Conservation (phyloP, 2,888 invertebrate species). For the Athripsodes cinereus region DNA sequence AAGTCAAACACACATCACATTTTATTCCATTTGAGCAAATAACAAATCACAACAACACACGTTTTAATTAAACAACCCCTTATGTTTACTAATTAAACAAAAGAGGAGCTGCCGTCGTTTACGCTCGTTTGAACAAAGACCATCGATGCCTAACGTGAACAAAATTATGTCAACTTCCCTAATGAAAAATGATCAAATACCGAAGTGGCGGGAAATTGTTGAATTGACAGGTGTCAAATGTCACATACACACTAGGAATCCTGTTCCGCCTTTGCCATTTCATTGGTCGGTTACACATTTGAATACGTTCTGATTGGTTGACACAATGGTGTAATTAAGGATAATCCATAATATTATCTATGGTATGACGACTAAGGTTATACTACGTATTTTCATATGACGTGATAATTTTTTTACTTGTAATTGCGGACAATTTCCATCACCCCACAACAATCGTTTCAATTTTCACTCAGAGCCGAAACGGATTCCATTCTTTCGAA, state of each 20-base stretch:
- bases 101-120: too few species aligned
- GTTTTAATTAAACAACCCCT: too few species aligned
- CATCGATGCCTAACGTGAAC: background rate
- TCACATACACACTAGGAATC: background rate
- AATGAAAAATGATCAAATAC: background rate
- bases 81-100: too few species aligned
- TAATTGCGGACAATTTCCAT: constrained; percentile 8
- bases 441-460: constrained; percentile 1
- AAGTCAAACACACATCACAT: too few species aligned
- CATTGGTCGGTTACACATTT: background rate
- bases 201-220: background rate
- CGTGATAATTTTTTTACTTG: constrained; percentile 13
- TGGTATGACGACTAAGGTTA: constrained; percentile 6
- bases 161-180: background rate
- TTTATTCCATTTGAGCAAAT: too few species aligned
- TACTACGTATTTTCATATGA: constrained; percentile 7
- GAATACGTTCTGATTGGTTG: background rate
- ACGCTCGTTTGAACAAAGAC: background rate
- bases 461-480: background rate
- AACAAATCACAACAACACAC: too few species aligned
- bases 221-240: background rate
- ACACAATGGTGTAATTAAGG: background rate
- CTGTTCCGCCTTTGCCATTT: background rate
- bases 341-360: constrained; percentile 1
- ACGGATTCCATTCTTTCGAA: background rate